Base-by-base conservation (phyloP, 2,888 invertebrate species). In the Acronicta psi region DNA sequence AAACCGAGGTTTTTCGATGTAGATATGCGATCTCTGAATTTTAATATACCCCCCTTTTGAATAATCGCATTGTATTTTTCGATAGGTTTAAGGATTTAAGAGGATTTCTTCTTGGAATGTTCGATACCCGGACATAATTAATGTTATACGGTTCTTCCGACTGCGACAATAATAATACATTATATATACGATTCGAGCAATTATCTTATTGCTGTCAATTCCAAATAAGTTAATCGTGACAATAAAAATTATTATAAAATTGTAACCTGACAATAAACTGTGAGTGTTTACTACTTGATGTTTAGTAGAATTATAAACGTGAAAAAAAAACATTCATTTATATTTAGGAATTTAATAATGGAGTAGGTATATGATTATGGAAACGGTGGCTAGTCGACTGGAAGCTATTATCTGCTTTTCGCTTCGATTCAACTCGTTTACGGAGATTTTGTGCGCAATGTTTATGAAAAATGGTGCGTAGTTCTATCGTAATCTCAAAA, bases 171-270 rank as follows among this genome's bases (percentile, higher is more conserved):
- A 91, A 82, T 79, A 78, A 69, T 73, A 77, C 70, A 73, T 68
- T 79, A 82, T 73, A 81, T 86, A 85, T 90, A 89, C 87, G 84
- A 87, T 76, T 81, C 51, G 89, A 89, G 88, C 92, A 91, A 92
- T 93, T 92, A 90, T 79, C 69, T 68, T 67, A 80, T 83, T 81
- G 70, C 87, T 77, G 93, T 93, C 93, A 93, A 93, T 93, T 93
- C 77, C 81, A 70, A 69, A 76, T 86, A 80, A 81, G 75, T 79
- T 83, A 70, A 73, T 73, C 57, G 75, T 80, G 77, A 80, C 81
- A 80, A 81, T 80, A 78, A 87, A 86, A 88, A 89, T 87, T 86
- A 66, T 59, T 8, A 51, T 58, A 61, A 79, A 80, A 75, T 80
- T 79, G 71, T 78, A 79, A 80, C 82, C 79, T 72, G 88, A 88